Evolutionary conservation across 1,140 invertebrate genomes (phyloP).

Genomic region (Oncopeltus fasciatus): DNA sequence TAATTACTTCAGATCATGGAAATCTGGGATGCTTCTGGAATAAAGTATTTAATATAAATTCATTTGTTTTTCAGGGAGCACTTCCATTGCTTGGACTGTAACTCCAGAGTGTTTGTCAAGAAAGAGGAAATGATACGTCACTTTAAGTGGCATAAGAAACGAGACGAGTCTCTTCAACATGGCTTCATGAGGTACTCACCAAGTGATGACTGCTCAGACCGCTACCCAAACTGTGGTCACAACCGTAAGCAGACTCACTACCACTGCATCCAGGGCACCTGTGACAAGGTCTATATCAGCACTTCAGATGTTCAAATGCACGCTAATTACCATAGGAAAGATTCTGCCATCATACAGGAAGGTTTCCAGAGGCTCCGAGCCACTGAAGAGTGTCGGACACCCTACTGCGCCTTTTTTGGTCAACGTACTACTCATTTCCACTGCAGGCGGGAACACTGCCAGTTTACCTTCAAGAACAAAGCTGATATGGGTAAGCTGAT

Average conservation of each 20-base stretch:
- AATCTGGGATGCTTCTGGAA: too few relatives aligned
- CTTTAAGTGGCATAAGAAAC: constrained; percentile 98
- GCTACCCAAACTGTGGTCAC: constrained; percentile 70
- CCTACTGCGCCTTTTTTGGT: constrained; percentile 81
- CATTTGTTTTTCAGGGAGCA: too few relatives aligned
- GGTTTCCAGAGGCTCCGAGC: constrained; percentile 84
- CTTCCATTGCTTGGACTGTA: constrained; percentile 91
- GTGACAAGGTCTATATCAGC: constrained; percentile 71
- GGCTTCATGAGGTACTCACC: constrained; percentile 92
- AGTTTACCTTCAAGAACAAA: constrained; percentile 96
- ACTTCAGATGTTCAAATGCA: constrained; percentile 99
- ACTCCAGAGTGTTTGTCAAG: constrained; percentile 76
- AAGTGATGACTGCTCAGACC: constrained; percentile 75
- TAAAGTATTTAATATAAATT: too few relatives aligned
- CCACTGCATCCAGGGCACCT: constrained; percentile 75
- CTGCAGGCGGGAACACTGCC: constrained; percentile 75
- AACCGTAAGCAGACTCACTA: constrained; percentile 97
- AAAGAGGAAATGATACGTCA: constrained; percentile 98
- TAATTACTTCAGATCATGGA: too few relatives aligned
- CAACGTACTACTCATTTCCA: constrained; percentile 96
- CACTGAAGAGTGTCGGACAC: constrained; percentile 77
- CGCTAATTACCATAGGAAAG: constrained; percentile 94
- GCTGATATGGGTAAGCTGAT: constrained; percentile 98
- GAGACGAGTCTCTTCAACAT: constrained; percentile 89
- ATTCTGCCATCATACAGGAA: constrained; percentile 92